These are phyloP conservation scores for Norana najaformis DNA, from an alignment of 2,888 invertebrate species.

Conservation along the genomic window DNA sequence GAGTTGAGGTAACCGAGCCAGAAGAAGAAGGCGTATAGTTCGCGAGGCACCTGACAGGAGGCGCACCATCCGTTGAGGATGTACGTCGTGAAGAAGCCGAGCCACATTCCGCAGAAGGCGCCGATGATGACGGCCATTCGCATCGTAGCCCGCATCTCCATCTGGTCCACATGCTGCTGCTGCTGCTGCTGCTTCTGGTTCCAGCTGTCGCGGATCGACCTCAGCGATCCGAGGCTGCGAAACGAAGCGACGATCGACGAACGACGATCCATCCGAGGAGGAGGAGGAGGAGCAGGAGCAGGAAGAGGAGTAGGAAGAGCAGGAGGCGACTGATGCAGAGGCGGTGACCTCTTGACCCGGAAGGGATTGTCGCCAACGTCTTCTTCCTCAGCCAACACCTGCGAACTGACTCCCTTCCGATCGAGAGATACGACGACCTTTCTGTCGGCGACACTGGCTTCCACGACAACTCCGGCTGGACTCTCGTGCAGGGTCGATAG, in stretches of 20 bases:
- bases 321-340: neutral
- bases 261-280: neutral
- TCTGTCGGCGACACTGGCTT: neutral
- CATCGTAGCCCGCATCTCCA: slow-evolving; percentile 61
- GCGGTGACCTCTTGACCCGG: neutral
- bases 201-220: slow-evolving; percentile 28
- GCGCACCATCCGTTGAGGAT: slow-evolving; percentile 53
- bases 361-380: neutral
- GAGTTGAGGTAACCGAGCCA: slow-evolving; percentile 63
- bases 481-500: neutral
- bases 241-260: slow-evolving; percentile 23
- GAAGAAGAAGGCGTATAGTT: slow-evolving; percentile 58
- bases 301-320: neutral
- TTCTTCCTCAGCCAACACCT: neutral
- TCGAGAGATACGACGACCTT: neutral
- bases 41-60: slow-evolving; percentile 50
- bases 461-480: neutral
- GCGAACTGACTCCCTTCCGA: neutral
- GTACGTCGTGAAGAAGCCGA: slow-evolving; percentile 63
- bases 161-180: slow-evolving; percentile 50
- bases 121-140: slow-evolving; percentile 63
- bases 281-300: neutral
- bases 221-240: slow-evolving; percentile 17
- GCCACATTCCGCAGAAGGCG: slow-evolving; percentile 62
- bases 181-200: neutral